Conservation (phyloP, 1,140 invertebrate genomes). For the Hyposmocoma kahamanoa region DNA sequence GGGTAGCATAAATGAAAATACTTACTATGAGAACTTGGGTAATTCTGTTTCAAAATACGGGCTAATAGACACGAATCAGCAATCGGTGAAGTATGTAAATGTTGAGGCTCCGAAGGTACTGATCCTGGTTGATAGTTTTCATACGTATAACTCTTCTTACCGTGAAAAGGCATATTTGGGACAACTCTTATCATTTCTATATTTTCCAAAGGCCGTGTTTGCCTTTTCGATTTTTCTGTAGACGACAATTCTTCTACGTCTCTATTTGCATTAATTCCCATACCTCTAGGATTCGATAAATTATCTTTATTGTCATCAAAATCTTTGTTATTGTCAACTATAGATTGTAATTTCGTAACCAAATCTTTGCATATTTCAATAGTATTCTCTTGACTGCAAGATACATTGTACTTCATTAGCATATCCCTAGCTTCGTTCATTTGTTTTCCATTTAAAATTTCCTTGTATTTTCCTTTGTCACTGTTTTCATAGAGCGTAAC, state of each 20-base stretch:
- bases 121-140: background rate
- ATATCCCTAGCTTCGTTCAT: conserved; percentile 41
- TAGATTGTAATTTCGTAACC: conserved; percentile 33
- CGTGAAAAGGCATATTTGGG: background rate
- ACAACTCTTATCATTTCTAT: background rate
- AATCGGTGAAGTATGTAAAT: conserved; percentile 16
- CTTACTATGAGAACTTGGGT: conserved; percentile 33
- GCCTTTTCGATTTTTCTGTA: background rate
- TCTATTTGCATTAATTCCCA: background rate
- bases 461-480: too few species aligned
- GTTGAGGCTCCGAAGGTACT: background rate
- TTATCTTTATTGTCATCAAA: conserved; percentile 9
- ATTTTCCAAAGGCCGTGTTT: background rate
- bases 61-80: conserved; percentile 35
- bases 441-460: conserved; percentile 29
- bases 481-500: too few species aligned
- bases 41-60: conserved; percentile 35
- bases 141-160: background rate
- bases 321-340: conserved; percentile 19
- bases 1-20: conserved; percentile 1
- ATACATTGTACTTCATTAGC: conserved; percentile 34
- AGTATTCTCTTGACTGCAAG: conserved; percentile 37
- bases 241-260: background rate
- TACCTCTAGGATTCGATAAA: background rate
- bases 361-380: conserved; percentile 41